phyloP scores from a whole-genome alignment of 1,140 invertebrate genomes.

The Xylocopa sonorina region DNA sequence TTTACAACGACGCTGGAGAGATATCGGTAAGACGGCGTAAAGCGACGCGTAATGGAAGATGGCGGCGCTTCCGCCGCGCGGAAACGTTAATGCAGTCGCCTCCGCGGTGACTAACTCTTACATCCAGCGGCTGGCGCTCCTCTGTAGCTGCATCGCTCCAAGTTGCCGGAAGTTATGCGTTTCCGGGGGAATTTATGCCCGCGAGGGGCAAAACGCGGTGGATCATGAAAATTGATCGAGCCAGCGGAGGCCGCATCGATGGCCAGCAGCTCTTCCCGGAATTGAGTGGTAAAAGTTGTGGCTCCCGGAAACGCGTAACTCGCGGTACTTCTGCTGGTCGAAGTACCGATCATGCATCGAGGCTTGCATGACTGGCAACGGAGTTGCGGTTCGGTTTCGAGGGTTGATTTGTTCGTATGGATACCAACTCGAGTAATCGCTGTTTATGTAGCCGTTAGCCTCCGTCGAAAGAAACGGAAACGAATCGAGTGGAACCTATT shows the following conservation, averaged over 20 bases:
- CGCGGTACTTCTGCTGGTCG: background rate
- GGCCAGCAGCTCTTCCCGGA: constrained; percentile 8
- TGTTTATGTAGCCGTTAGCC: background rate
- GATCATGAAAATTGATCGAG: constrained; percentile 39
- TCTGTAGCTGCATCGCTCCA: background rate
- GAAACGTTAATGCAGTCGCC: constrained; percentile 54
- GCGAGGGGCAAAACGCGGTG: background rate
- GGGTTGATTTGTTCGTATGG: background rate
- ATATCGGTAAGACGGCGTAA: background rate
- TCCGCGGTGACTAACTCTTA: constrained; percentile 29
- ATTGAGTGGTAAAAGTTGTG: constrained; percentile 26
- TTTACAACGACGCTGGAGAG: constrained; percentile 45
- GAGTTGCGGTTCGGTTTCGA: background rate
- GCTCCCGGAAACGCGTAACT: constrained; percentile 33
- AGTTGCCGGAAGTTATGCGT: constrained; percentile 52
- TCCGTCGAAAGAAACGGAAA: background rate
- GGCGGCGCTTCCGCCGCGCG: background rate
- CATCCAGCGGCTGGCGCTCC: background rate
- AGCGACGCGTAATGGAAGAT: constrained; percentile 15
- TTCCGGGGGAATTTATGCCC: constrained; percentile 23
- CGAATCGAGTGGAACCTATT: background rate
- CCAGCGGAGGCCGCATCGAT: background rate
- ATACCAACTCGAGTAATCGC: background rate
- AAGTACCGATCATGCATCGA: background rate
- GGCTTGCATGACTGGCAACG: background rate